A percentile compares a stretch with the other conserved stretches of the same genome.
Conservation (phyloP, 2,888 invertebrate species). For the Reticulitermes lucifugus region DNA sequence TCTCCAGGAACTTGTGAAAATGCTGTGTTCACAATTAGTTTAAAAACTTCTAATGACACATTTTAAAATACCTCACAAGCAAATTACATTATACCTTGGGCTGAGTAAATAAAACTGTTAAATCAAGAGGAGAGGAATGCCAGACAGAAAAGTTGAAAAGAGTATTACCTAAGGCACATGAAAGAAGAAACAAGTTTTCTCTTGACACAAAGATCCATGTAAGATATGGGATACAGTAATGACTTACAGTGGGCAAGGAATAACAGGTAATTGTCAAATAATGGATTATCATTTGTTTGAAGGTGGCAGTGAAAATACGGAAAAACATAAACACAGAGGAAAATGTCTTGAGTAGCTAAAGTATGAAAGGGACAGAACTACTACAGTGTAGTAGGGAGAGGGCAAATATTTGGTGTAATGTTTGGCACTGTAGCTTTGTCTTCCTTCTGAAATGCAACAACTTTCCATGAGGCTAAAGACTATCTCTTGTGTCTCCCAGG, state of each 20-base stretch:
- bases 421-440: constrained; percentile 3
- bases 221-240: too few relatives aligned
- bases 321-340: not conserved
- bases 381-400: not conserved
- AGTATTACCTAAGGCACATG: constrained; percentile 23
- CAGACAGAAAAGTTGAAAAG: not conserved
- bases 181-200: not conserved
- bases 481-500: constrained; percentile 45
- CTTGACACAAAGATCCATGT: too few relatives aligned
- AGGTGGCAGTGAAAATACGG: not conserved
- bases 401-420: constrained; percentile 10
- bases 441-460: not conserved
- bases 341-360: not conserved
- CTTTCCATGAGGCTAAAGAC: constrained; percentile 35
- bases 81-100: too few relatives aligned
- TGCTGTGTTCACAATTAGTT: too few relatives aligned
- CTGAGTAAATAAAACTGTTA: too few relatives aligned
- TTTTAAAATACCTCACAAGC: too few relatives aligned
- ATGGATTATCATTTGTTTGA: not conserved
- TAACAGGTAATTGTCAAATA: too few relatives aligned
- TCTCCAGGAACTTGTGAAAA: too few relatives aligned
- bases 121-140: not conserved
- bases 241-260: too few relatives aligned
- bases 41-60: too few relatives aligned
- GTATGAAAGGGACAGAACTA: not conserved